Base-by-base conservation (phyloP, 2,888 invertebrate species). In the Geotrupes spiniger region DNA sequence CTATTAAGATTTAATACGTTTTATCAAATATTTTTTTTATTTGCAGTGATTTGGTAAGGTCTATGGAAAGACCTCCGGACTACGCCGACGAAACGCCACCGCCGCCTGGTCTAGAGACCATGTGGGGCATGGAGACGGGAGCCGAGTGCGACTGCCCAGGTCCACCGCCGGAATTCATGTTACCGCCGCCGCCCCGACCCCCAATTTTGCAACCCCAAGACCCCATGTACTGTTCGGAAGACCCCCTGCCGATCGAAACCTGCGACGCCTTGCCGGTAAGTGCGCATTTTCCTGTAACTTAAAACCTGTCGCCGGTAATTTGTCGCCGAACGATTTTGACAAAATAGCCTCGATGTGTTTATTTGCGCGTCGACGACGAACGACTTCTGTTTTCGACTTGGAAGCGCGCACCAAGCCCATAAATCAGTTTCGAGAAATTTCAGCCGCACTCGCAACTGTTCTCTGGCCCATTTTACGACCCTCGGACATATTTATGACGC, bases 221-320 rank as follows among this genome's bases (percentile, higher is more conserved):
- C 52, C 83, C 84, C 46, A 80, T 81, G 63, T 82, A 82, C 66
- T 86, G 86, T 69, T 81, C 83, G 46, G 85, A 86, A 70, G 83
- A 83, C 60, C 82, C 85, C 37, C 78, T 86, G 63, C 79, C 83
- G 44, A 78, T 86, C 66, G 86, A 86, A 73, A 84, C 85, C 63
- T 87, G 87, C 73, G 85, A 86, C 70, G 82, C 84, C 63, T 81
- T 85, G 78, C 85, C 86, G 79, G 87, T 87, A 74, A 85, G 85
- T 36, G 31, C 10, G 8, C 8, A 10, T 14, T 14, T 33, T 33
- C 11, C 15, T 33, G 1, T 14, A n/a, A n/a, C n/a, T n/a, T n/a
- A 8, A 33, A 10, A 14, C n/a, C 8, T 33, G 33, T 14, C 6
- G 3, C 33, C n/a, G n/a, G 33, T 14, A 33, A 33, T 12, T 33